Conservation (phyloP, 2,888 invertebrate genomes). For the Chironomus tentans region DNA sequence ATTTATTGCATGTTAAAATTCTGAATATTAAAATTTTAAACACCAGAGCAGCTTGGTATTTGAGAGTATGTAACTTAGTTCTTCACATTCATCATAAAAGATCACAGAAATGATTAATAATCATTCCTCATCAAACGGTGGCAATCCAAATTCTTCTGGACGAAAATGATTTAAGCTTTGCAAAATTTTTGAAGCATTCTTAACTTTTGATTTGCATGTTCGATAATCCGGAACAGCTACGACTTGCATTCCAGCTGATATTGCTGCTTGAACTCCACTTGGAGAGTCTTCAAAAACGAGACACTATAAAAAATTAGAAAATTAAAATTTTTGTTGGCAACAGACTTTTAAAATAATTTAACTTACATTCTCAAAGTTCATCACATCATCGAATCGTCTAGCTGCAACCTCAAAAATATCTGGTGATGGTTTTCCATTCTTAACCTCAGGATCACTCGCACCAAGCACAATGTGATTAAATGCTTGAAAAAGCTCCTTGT, state of each 20-base stretch:
- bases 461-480: conserved; percentile 74
- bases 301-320: conserved; percentile 52
- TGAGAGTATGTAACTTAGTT: too few relatives aligned
- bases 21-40: too few relatives aligned
- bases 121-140: conserved; percentile 45
- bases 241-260: conserved; percentile 74
- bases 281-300: conserved; percentile 88
- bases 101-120: too few relatives aligned
- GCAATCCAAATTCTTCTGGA: conserved; percentile 77
- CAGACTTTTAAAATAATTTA: too few relatives aligned
- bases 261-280: conserved; percentile 73
- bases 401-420: conserved; percentile 77
- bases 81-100: too few relatives aligned
- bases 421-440: conserved; percentile 78
- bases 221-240: conserved; percentile 69
- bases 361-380: conserved; percentile 50
- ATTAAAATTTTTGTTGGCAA: too few relatives aligned
- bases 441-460: conserved; percentile 74
- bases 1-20: too few relatives aligned
- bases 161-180: conserved; percentile 67
- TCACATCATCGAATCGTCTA: conserved; percentile 58
- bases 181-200: conserved; percentile 59
- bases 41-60: too few relatives aligned
- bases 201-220: conserved; percentile 44
- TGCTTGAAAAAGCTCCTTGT: conserved; percentile 53